phyloP scores from a whole-genome alignment of 2,888 invertebrate species.

The Macrosiphum euphorbiae region DNA sequence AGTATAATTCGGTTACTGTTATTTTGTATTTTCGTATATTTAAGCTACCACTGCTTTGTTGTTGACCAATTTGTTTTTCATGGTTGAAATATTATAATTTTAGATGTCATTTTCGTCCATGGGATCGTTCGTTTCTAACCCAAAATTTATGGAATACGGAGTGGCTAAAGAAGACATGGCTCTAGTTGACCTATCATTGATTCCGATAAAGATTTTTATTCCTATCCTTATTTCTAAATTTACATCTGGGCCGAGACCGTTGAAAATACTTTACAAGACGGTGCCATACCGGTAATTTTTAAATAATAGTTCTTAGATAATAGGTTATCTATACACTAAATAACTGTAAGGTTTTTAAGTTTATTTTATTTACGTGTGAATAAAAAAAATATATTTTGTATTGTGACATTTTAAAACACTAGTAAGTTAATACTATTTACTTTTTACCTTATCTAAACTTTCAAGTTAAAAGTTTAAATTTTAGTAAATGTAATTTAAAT shows the following conservation, averaged over 20 bases:
- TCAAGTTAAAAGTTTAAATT: neutral
- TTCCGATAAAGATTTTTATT: constrained; percentile 93
- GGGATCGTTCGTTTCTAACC: constrained; percentile 84
- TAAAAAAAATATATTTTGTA: neutral
- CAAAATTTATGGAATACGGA: constrained; percentile 96
- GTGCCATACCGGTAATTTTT: constrained; percentile 81
- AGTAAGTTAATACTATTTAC: neutral
- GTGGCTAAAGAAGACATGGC: constrained; percentile 96
- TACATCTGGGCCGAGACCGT: constrained; percentile 89
- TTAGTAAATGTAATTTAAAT: neutral
- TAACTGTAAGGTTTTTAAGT: neutral
- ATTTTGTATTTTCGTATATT: neutral
- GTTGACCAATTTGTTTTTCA: neutral
- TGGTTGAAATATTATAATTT: constrained; percentile 73
- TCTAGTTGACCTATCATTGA: constrained; percentile 90
- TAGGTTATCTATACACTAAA: neutral
- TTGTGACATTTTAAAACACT: neutral
- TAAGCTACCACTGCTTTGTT: neutral
- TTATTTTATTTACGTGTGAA: neutral
- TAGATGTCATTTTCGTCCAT: constrained; percentile 97
- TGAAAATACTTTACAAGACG: constrained; percentile 89
- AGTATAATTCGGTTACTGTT: neutral
- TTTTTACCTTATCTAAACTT: neutral
- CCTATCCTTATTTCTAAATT: constrained; percentile 88
- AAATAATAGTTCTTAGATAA: neutral